Percentiles rank a stretch among this genome's conserved stretches.
Conservation (phyloP, 2,888 invertebrate genomes). For the Platycheirus rosarum region DNA sequence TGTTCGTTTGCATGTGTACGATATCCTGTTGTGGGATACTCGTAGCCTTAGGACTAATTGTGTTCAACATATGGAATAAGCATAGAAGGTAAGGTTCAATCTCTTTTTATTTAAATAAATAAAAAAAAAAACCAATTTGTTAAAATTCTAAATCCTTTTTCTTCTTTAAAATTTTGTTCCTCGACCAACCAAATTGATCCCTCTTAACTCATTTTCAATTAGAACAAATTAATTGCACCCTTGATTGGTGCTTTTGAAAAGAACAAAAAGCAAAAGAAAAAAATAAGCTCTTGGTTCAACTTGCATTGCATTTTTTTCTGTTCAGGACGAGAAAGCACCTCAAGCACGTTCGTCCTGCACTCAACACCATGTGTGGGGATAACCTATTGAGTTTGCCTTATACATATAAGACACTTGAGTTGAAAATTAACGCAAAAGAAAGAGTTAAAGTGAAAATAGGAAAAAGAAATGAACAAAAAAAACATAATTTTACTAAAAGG, state of each 20-base stretch:
- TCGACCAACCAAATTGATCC: constrained; percentile 12
- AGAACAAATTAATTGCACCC: constrained; percentile 67
- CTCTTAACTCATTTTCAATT: constrained; percentile 48
- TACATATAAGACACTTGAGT: neutral
- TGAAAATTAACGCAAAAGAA: neutral
- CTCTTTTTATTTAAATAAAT: too few species aligned
- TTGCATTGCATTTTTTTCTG: neutral
- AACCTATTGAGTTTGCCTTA: neutral
- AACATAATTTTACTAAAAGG: neutral
- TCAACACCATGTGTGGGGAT: neutral
- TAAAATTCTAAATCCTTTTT: too few species aligned
- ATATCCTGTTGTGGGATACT: constrained; percentile 94
- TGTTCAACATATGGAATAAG: constrained; percentile 96
- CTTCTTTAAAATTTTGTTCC: neutral
- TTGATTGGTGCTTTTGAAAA: constrained; percentile 33
- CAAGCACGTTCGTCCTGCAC: constrained; percentile 30
- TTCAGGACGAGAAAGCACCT: constrained; percentile 18
- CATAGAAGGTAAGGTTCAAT: constrained; percentile 90
- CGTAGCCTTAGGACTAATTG: constrained; percentile 91
- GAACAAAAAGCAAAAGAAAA: constrained; percentile 15
- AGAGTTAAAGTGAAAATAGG: neutral
- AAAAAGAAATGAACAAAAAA: neutral
- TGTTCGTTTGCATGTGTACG: constrained; percentile 96
- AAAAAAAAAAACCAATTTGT: too few species aligned
- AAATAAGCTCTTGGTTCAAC: constrained; percentile 15